Evolutionary conservation across 2,888 invertebrate species (phyloP), one percentile per base, ranked within the genome.

Genomic region (Parelbella ahira): DNA sequence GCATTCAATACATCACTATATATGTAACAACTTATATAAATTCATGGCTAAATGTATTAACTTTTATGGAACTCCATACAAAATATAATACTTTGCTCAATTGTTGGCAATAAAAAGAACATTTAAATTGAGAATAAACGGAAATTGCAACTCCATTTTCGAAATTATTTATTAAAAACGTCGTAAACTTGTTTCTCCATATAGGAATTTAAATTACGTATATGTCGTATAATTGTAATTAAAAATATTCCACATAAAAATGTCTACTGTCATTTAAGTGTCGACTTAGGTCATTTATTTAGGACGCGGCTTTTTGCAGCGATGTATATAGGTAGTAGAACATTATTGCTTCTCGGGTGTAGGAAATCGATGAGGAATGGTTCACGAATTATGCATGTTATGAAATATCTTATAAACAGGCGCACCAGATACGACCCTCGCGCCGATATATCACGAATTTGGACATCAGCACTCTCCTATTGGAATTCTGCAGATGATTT

Each of bases 381-480:
- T 56, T 51, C 55, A 58, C 47, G 54, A 61, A 67, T 68, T 63
- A 68, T 69, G 66, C 65, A 55, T 53, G 71, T 72, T 81, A 82
- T 83, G 80, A 79, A 80, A 84, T 81, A 82, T 82, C 71, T 81
- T 72, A 82, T 81, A 82, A 81, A 83, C 80, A 84, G 75, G 62
- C 69, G 67, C 46, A 50, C 54, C 58, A 52, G 53, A 59, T 58
- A 57, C 70, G 68, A 63, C 61, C 63, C 63, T 51, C 60, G 63
- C 61, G 52, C 58, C 83, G 71, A 86, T 86, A 83, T 81, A 83
- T 86, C 83, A 84, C 65, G 58, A 64, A 68, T 79, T 74, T 72
- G 75, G 81, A 81, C 82, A 76, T 73, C 72, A 74, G 68, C 71
- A 71, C 69, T 67, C 65, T 60, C 60, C 68, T 75, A 80, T 81